Base-by-base conservation (phyloP, 2,113 vertebrate genomes). In the Chitala chitala region DNA sequence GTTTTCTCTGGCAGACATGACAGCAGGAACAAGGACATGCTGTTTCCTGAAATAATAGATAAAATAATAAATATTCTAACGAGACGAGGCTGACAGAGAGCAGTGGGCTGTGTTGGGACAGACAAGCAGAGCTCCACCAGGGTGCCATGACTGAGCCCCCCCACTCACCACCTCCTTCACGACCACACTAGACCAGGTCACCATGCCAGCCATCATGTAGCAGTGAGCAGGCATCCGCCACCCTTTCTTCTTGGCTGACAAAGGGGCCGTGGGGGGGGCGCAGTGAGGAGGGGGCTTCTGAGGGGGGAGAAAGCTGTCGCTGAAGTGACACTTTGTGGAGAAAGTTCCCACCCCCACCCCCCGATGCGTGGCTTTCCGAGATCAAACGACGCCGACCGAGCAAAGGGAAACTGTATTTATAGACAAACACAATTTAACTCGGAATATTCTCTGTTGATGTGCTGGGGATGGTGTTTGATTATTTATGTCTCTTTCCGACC, bases 1-100 rank as follows among this genome's bases (percentile, higher is more conserved):
- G 24, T 29, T 70, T 51, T 71, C 75, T 78, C 77, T 81, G 74
- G 77, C 77, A 80, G 76, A 84, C 78, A 78, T 82, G 82, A 86
- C 81, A 85, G 82, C 80, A 82, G 77, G 81, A 83, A 85, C n/a
- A 71, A 83, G 82, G 79, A 85, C 83, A 84, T 81, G 81, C 82
- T 83, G 81, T 85, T 85, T 84, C 79, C 73, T 75, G 78, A 76
- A 76, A 81, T 84, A 81, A 82, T 84, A 82, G 83, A 81, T 85
- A 83, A 76, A 76, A 81, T 84, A 81, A 82, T 84, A 82, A 84
- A 81, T 85, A 83, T 84, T 84, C 81, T 51, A 53, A 79, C 79
- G 80, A 33, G 53, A 78, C 38, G 22, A 51, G 72, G 31, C 76
- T 83, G 84, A 86, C 81, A 83, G 81, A 73, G 54, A 9, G 58